Conservation (phyloP, 37 sponge, comb jelly and placozoan genomes). For the Haliclona indistincta region DNA sequence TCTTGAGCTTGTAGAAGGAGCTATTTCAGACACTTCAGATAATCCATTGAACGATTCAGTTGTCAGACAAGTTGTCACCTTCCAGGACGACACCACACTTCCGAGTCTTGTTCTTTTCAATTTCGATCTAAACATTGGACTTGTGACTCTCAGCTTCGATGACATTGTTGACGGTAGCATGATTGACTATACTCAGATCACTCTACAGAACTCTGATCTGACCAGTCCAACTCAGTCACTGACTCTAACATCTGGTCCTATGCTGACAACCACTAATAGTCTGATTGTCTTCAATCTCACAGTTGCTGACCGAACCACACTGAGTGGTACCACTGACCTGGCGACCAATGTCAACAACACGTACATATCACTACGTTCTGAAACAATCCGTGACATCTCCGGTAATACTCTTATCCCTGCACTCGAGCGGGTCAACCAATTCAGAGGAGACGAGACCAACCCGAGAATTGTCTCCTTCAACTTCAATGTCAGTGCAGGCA, state of each 20-base stretch:
- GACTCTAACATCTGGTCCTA: conserved; percentile 59
- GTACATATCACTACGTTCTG: conserved; percentile 56
- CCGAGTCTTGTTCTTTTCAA: conserved; percentile 65
- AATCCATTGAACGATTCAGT: conserved; percentile 29
- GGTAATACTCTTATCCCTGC: conserved; percentile 22
- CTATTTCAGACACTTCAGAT: conserved; percentile 56
- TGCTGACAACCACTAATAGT: conserved; percentile 15
- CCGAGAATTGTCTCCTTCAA: conserved; percentile 64
- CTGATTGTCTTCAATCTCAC: conserved; percentile 45
- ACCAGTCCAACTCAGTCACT: conserved; percentile 21
- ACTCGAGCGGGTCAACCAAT: conserved; percentile 49
- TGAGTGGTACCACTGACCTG: conserved; percentile 54
- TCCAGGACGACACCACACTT: conserved; percentile 64
- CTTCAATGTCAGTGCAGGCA: conserved; percentile 68
- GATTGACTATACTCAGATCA: conserved; percentile 42
- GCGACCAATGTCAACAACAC: conserved; percentile 75
- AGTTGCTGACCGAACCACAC: conserved; percentile 47
- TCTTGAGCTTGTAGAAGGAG: conserved; percentile 47
- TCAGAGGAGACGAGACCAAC: conserved; percentile 70
- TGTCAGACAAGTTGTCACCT: background rate
- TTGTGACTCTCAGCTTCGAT: conserved; percentile 74
- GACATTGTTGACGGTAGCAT: conserved; percentile 73
- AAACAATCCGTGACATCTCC: conserved; percentile 57
- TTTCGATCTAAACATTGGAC: conserved; percentile 74
- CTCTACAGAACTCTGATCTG: conserved; percentile 56